Evolutionary conservation across 2,888 invertebrate genomes (phyloP).

Genomic region (Coelinius sp.): DNA sequence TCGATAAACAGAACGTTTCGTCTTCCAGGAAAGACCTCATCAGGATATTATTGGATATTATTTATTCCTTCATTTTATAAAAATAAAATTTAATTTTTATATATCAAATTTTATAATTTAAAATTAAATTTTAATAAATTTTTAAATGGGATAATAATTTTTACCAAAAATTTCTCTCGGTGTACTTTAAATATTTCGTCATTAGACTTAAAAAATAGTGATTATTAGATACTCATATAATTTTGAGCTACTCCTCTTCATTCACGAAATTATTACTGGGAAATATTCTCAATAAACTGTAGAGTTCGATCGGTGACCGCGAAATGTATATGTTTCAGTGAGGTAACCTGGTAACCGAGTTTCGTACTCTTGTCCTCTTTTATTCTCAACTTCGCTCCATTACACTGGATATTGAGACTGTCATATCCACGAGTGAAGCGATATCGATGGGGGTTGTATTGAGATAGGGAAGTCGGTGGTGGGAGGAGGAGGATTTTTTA

Average conservation of each 20-base stretch:
- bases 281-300: constrained; percentile 17
- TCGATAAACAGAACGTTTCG: no score
- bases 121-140: no score
- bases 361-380: constrained; percentile 26
- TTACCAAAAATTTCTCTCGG: no score
- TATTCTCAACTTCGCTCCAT: constrained; percentile 3
- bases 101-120: no score
- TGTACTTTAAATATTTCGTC: no score
- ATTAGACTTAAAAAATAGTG: no score
- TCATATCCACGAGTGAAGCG: neutral
- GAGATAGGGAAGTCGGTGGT: neutral
- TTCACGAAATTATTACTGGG: neutral
- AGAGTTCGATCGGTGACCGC: constrained; percentile 17
- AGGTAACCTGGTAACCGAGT: constrained; percentile 44
- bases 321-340: constrained; percentile 18
- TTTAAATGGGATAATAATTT: no score
- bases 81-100: no score
- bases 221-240: no score
- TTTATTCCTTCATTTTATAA: no score
- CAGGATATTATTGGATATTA: no score
- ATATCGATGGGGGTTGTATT: neutral
- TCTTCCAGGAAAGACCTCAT: no score
- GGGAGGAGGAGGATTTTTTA: neutral
- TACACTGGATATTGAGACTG: constrained; percentile 10
- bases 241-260: neutral